These are phyloP conservation scores for Pseudorectes ferrugineus DNA, from an alignment of 2,113 vertebrate species.

Conservation along the genomic window DNA sequence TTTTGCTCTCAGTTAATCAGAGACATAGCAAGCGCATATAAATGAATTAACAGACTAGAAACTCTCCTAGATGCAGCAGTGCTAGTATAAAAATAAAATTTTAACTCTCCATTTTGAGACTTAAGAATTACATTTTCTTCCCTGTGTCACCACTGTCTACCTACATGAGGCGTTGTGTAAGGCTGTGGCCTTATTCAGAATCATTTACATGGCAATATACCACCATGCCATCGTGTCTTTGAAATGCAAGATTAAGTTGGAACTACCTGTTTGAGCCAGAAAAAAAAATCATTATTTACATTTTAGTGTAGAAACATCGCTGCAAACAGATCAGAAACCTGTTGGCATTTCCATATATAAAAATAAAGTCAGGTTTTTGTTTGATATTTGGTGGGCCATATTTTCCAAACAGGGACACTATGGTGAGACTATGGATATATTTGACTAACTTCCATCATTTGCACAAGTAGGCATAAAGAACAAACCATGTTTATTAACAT, in stretches of 20 bases:
- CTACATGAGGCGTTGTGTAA: neutral
- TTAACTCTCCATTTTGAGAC: neutral
- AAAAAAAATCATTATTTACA: neutral
- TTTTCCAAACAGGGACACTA: neutral
- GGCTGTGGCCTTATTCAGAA: neutral
- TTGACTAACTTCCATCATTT: neutral
- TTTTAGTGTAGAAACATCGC: neutral
- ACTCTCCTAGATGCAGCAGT: neutral
- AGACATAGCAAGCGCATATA: neutral
- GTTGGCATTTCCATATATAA: neutral
- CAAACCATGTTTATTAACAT: neutral
- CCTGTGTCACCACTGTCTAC: neutral
- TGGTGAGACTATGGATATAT: neutral
- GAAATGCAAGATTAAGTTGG: neutral
- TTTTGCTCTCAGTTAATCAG: neutral
- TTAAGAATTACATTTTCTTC: neutral
- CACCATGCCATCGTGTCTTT: accelerated
- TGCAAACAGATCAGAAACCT: neutral
- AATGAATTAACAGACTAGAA: neutral
- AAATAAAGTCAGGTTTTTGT: neutral
- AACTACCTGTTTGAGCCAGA: neutral
- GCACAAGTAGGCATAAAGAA: neutral
- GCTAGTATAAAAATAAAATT: neutral
- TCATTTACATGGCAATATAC: neutral
- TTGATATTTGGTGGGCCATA: neutral